A percentile compares a stretch with the other conserved stretches of the same genome.
Conservation (phyloP, 2,797 vertebrate genomes). For the Chanos chanos region DNA sequence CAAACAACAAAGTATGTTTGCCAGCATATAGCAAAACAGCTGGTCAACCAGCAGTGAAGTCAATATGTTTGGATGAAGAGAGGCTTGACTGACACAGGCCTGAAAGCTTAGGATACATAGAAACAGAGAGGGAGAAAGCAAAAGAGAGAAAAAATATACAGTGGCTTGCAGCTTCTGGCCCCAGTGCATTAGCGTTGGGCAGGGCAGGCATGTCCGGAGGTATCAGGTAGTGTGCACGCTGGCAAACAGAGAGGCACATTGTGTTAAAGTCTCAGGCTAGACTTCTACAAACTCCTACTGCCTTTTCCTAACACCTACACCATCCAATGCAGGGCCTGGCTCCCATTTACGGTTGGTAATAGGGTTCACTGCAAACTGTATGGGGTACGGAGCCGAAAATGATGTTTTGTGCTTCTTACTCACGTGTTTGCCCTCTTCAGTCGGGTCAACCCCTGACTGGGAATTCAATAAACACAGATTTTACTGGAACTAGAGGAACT, state of each 20-base stretch:
- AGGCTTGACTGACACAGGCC: conserved; percentile 14
- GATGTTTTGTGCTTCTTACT: too few relatives aligned
- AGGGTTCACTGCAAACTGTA: too few relatives aligned
- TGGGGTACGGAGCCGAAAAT: too few relatives aligned
- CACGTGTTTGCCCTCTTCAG: too few relatives aligned
- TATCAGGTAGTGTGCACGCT: conserved; percentile 18
- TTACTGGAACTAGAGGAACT: too few relatives aligned
- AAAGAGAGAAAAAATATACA: conserved; percentile 41
- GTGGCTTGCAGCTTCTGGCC: conserved; percentile 9
- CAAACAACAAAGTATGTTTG: too few relatives aligned
- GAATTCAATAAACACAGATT: too few relatives aligned
- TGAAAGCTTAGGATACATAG: conserved; percentile 21
- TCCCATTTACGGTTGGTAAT: too few relatives aligned
- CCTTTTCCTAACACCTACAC: not conserved
- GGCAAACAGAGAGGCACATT: conserved; percentile 34
- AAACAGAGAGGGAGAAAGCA: conserved; percentile 17
- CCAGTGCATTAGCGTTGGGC: conserved; percentile 3
- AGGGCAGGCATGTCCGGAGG: conserved; percentile 15
- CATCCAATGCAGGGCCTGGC: too few relatives aligned
- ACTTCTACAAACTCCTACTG: not conserved
- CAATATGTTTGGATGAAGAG: conserved; percentile 20
- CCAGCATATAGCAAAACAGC: too few relatives aligned
- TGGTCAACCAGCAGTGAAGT: too few relatives aligned
- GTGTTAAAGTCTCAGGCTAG: conserved; percentile 7
- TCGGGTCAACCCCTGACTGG: too few relatives aligned